Percentiles rank a stretch among this genome's conserved stretches.
phyloP scores from a whole-genome alignment of 2,888 invertebrate species.

The Zele albiditarsus region DNA sequence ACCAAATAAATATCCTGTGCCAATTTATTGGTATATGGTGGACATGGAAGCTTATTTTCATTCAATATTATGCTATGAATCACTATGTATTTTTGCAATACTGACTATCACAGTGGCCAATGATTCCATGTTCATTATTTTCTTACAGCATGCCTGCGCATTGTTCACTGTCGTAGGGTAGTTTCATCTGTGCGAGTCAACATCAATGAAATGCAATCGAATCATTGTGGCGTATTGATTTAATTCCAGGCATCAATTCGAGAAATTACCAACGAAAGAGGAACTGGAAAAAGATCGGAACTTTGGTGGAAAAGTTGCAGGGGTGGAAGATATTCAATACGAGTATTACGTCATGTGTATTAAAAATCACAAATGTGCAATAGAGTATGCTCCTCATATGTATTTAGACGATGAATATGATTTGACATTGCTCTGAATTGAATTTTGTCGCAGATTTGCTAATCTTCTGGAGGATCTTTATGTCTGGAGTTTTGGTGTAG shows the following conservation, averaged over 20 bases:
- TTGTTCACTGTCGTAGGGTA: conserved; percentile 38
- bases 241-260: background rate
- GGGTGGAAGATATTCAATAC: background rate
- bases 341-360: background rate
- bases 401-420: background rate
- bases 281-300: background rate
- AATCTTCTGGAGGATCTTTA: background rate
- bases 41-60: conserved; percentile 15
- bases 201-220: background rate
- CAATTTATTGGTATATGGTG: background rate
- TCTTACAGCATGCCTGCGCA: conserved; percentile 33
- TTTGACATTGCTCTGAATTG: background rate
- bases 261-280: background rate
- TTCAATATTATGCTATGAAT: background rate
- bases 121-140: conserved; percentile 28
- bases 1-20: conserved; percentile 10
- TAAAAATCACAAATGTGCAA: conserved; percentile 1
- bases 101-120: conserved; percentile 18
- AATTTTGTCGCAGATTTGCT: background rate
- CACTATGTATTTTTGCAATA: background rate
- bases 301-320: background rate
- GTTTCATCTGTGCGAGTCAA: background rate
- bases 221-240: too few species aligned
- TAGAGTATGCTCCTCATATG: background rate
- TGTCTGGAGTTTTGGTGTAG: background rate